Evolutionary conservation across 2,113 vertebrate genomes (phyloP), one percentile per base, ranked within the genome.

Genomic region (Kryptolebias marmoratus): DNA sequence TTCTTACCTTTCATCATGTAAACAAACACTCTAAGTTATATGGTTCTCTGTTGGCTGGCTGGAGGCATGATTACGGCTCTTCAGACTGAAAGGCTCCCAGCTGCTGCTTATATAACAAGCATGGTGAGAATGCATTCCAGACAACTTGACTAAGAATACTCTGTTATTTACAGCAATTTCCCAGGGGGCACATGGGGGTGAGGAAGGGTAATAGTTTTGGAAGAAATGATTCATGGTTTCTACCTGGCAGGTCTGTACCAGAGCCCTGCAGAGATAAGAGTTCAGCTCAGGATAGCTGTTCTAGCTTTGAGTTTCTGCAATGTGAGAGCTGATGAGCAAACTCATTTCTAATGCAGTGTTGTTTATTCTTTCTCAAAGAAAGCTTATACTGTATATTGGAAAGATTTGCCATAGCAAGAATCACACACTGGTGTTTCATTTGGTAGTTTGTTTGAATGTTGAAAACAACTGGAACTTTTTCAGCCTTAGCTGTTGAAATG

Each of bases 91-190:
- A 77, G 79, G 74, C 76, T 86, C 81, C 80, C 83, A 81, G 77
- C 73, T 59, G 75, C 64, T 30, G 45, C 85, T 88, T 87, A 79
- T 67, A 73, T 77, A 86, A 86, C 79, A 68, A 69, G 68, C 62
- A 12, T 50, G 77, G 58, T 84, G 73, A 80, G 75, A 84, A 87
- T 73, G 63, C 68, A 82, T 75, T 80, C 65, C 68, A 76, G 76
- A 88, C 50, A 27, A 82, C 72, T 84, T 86, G 81, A 82, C 75
- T 65, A 86, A 84, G 63, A 86, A 87, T 77, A 71, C 79, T 76
- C 73, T 81, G 47, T 86, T 91, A 85, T 89, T 88, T 91, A 83
- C 86, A 87, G 64, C 53, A 52, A 69, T 68, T 71, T 73, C 75
- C 84, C 52, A 36, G 64, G 61, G 78, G 57, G 65, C 47, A 44